Conservation (phyloP, 2,888 invertebrate species). For the Lasioglossum figueresi region DNA sequence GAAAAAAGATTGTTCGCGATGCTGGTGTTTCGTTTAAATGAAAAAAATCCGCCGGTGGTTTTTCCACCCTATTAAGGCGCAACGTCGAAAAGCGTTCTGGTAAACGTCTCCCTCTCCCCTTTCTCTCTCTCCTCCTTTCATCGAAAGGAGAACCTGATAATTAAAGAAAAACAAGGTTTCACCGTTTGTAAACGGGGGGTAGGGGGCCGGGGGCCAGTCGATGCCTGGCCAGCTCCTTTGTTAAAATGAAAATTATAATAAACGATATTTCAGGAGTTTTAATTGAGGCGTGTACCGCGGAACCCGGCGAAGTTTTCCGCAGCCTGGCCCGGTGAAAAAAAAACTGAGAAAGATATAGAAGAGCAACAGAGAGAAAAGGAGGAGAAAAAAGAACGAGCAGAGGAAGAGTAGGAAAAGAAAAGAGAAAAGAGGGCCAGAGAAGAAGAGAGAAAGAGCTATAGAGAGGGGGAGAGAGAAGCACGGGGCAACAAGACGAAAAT, state of each 20-base stretch:
- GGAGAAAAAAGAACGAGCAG: neutral
- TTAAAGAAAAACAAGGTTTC: constrained; percentile 51
- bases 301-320: constrained; percentile 38
- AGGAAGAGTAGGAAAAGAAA: neutral
- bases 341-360: constrained; percentile 32
- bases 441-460: neutral
- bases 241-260: constrained; percentile 52
- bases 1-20: constrained; percentile 12
- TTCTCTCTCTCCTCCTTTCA: neutral
- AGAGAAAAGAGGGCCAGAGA: no score
- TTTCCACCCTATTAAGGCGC: constrained; percentile 24
- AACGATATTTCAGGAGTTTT: constrained; percentile 54
- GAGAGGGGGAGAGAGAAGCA: neutral
- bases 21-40: neutral
- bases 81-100: constrained; percentile 32
- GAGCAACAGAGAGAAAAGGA: neutral
- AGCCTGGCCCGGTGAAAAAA: constrained; percentile 9
- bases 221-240: constrained; percentile 32
- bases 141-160: constrained; percentile 41
- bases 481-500: constrained; percentile 43
- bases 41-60: neutral
- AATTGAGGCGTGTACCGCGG: constrained; percentile 47
- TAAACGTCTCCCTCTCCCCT: neutral
- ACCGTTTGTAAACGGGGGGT: constrained; percentile 28
- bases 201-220: neutral